phyloP scores from a whole-genome alignment of 2,113 vertebrate genomes.

The Pygathrix nemaeus region DNA sequence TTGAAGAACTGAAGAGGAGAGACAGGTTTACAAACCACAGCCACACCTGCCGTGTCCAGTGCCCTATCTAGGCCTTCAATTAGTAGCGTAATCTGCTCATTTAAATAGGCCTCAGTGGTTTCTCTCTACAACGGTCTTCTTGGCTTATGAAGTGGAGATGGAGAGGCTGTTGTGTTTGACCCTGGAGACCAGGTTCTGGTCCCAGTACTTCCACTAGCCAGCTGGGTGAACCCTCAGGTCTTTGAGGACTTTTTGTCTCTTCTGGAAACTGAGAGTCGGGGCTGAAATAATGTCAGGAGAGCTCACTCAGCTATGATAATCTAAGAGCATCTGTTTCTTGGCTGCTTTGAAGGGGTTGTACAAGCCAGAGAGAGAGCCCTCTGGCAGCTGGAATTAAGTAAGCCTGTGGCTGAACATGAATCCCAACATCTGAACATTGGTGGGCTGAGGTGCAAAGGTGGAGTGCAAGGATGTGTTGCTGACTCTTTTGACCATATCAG shows the following conservation, averaged over 20 bases:
- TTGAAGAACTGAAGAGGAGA: not conserved
- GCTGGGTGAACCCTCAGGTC: not conserved
- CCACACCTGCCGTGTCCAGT: not conserved
- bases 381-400: not conserved
- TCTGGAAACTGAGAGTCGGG: not conserved
- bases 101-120: not conserved
- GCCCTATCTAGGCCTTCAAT: not conserved
- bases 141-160: not conserved
- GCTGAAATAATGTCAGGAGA: not conserved
- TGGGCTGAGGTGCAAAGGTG: not conserved
- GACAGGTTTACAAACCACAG: not conserved
- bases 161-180: not conserved
- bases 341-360: not conserved
- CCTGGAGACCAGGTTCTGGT: not conserved
- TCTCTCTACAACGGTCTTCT: not conserved
- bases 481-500: not conserved
- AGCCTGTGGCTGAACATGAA: not conserved
- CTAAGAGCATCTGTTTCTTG: slow-evolving; percentile 23
- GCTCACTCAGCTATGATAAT: not conserved
- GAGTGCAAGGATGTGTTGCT: not conserved
- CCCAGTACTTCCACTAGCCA: not conserved
- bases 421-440: not conserved
- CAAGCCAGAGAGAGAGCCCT: not conserved
- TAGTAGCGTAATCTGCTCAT: not conserved
- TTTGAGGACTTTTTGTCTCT: not conserved